Conservation (phyloP, 2,888 invertebrate species). For the Nomada fucata region DNA sequence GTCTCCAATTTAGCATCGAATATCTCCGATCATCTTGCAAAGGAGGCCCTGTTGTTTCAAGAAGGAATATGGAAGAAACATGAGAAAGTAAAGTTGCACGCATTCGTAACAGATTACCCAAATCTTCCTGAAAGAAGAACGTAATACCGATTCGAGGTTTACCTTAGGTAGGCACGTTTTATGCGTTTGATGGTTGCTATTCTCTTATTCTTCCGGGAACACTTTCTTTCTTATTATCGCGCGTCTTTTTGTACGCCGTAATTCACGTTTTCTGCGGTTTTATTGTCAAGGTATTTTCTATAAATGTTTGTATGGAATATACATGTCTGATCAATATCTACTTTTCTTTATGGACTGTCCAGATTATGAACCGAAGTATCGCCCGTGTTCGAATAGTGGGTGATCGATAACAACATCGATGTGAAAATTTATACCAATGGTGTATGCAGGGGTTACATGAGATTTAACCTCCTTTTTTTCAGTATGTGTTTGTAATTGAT, state of each 20-base stretch:
- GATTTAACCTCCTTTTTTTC: no score
- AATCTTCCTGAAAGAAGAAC: constrained; percentile 25
- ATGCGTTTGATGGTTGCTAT: constrained; percentile 51
- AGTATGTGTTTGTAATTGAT: no score
- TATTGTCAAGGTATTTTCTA: no score
- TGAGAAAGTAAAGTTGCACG: constrained; percentile 32
- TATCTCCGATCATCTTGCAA: constrained; percentile 43
- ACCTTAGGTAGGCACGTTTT: constrained; percentile 37
- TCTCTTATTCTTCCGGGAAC: constrained; percentile 5
- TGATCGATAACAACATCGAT: no score
- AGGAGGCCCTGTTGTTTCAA: constrained; percentile 46
- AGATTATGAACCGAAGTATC: no score
- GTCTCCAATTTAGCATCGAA: constrained; percentile 25
- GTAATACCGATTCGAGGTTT: constrained; percentile 37
- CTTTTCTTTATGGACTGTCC: no score
- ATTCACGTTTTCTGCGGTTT: constrained; percentile 12
- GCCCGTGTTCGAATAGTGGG: no score
- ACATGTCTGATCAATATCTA: no score
- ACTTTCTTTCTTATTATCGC: constrained; percentile 22
- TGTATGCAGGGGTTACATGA: no score
- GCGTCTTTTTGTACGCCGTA: no score
- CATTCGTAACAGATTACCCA: constrained; percentile 24
- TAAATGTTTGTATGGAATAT: no score
- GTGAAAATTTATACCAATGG: no score
- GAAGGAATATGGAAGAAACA: constrained; percentile 41